These are phyloP conservation scores for Copsychus sechellarum DNA, from an alignment of 2,113 vertebrate species.

Conservation along the genomic window DNA sequence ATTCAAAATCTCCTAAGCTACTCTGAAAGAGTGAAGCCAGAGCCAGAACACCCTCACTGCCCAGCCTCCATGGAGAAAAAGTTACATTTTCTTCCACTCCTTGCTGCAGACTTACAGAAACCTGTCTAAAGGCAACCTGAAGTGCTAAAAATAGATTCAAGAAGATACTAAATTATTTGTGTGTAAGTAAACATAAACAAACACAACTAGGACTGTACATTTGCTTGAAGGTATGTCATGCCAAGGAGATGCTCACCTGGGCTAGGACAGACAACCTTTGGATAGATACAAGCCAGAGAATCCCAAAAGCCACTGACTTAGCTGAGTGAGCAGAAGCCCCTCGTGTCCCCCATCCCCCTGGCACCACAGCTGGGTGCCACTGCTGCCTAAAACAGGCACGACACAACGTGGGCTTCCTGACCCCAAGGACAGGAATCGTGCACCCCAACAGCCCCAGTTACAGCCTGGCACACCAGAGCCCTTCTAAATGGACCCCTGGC, in stretches of 20 bases:
- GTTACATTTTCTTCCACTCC: neutral
- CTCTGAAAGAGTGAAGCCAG: neutral
- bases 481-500: accelerated
- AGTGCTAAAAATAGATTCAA: neutral
- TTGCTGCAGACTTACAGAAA: neutral
- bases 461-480: neutral
- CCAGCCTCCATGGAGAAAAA: neutral
- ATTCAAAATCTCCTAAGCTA: neutral
- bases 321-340: neutral
- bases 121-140: neutral
- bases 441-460: neutral
- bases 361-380: accelerated
- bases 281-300: neutral
- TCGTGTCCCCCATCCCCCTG: accelerated
- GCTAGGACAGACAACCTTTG: neutral
- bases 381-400: accelerated
- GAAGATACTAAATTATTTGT: neutral
- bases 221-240: neutral
- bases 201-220: accelerated
- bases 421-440: neutral
- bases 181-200: neutral
- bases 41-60: neutral
- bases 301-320: neutral
- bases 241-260: neutral
- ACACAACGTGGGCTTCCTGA: accelerated